Conservation (phyloP, 2,113 vertebrate species). For the Apistogramma diplotaenia region DNA sequence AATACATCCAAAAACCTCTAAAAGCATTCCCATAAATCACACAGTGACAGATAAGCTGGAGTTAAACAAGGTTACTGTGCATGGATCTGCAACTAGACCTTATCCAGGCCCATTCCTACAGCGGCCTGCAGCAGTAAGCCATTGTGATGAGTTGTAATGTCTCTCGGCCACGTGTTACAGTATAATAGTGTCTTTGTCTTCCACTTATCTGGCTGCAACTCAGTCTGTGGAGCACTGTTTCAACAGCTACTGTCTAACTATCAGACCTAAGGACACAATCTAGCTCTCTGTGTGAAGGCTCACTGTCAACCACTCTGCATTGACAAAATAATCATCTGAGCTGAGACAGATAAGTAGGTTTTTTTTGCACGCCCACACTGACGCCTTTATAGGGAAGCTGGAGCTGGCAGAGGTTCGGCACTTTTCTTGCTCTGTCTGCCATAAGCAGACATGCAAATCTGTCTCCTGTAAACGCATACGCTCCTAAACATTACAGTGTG, state of each 20-base stretch:
- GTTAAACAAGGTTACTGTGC: constrained; percentile 26
- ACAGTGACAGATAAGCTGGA: constrained; percentile 18
- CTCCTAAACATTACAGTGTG: not conserved
- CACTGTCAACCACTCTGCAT: constrained; percentile 49
- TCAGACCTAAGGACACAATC: constrained; percentile 62
- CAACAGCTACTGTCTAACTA: constrained; percentile 56
- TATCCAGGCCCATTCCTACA: constrained; percentile 28
- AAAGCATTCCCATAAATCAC: constrained; percentile 35
- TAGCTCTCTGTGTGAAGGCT: constrained; percentile 46
- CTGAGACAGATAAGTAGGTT: constrained; percentile 51
- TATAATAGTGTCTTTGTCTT: constrained; percentile 70
- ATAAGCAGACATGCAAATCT: not conserved
- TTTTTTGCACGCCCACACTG: constrained; percentile 25
- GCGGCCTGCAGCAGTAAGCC: constrained; percentile 32
- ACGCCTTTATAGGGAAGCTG: constrained; percentile 23
- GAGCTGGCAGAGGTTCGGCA: constrained; percentile 12
- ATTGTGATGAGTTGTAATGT: constrained; percentile 62
- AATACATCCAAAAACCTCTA: not conserved
- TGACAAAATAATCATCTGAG: constrained; percentile 63
- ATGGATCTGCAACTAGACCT: constrained; percentile 25
- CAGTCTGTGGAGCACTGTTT: constrained; percentile 52
- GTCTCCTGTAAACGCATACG: not conserved
- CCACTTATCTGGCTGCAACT: constrained; percentile 65
- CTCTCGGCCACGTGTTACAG: constrained; percentile 57
- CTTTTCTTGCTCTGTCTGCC: not conserved